phyloP scores from a whole-genome alignment of 2,113 vertebrate species.

The Rhineura floridana region DNA sequence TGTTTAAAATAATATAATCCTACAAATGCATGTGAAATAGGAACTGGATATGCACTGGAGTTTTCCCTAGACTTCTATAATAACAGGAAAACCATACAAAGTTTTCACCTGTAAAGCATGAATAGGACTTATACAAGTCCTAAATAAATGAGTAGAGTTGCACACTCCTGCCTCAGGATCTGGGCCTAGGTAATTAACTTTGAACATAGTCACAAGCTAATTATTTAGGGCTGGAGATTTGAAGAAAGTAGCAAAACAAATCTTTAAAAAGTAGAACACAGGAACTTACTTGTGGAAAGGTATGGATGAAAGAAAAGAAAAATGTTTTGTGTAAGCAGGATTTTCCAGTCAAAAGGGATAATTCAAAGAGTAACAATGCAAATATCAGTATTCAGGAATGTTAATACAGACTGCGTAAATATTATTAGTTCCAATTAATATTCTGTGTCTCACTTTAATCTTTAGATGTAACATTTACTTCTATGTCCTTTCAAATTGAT shows the following conservation, averaged over 20 bases:
- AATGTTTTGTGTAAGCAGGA: background rate
- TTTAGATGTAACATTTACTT: too few relatives aligned
- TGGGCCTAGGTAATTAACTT: background rate
- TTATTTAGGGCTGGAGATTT: background rate
- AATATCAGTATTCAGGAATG: background rate
- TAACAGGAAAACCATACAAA: background rate
- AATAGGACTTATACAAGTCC: background rate
- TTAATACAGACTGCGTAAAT: background rate
- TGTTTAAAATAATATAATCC: too few relatives aligned
- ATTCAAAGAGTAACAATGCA: background rate
- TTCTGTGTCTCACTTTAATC: too few relatives aligned
- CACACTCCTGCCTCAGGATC: background rate
- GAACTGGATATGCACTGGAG: background rate
- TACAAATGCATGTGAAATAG: background rate
- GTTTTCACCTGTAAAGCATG: background rate
- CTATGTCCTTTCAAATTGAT: too few relatives aligned
- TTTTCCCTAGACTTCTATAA: background rate
- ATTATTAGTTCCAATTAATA: background rate
- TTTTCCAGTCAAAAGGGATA: background rate
- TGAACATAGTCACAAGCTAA: background rate
- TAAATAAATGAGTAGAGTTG: background rate
- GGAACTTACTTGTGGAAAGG: background rate
- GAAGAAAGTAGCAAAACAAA: background rate
- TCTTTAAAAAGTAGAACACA: background rate
- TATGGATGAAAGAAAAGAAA: background rate